phyloP scores from a whole-genome alignment of 1,140 invertebrate species.

The Drosophila melanogaster region Release_6_plus_ISO1_MT NT_037436.4:21631001-21631500 shows the following conservation, averaged over 20 bases:
- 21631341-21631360: conserved; percentile 56
- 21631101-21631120: conserved; percentile 55
- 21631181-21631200: conserved; percentile 14
- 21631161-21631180: conserved; percentile 29
- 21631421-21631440: conserved; percentile 84
- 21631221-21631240: conserved; percentile 18
- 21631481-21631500: conserved; percentile 93
- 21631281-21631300: conserved; percentile 45
- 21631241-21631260: conserved; percentile 39
- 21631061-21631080: conserved; percentile 51
- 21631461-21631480: conserved; percentile 93
- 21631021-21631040: conserved; percentile 24
- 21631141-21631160: conserved; percentile 63
- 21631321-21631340: conserved; percentile 49
- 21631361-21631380: conserved; percentile 15
- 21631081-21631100: conserved; percentile 61
- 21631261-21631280: conserved; percentile 14
- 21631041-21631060: conserved; percentile 28
- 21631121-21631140: conserved; percentile 56
- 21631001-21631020: conserved; percentile 35
- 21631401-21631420: conserved; percentile 26
- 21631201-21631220: conserved; percentile 25
- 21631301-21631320: conserved; percentile 56
- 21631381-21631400: conserved; percentile 23
- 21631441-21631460: conserved; percentile 85